Conservation (phyloP, 2,797 vertebrate genomes). For the Miichthys miiuy region DNA sequence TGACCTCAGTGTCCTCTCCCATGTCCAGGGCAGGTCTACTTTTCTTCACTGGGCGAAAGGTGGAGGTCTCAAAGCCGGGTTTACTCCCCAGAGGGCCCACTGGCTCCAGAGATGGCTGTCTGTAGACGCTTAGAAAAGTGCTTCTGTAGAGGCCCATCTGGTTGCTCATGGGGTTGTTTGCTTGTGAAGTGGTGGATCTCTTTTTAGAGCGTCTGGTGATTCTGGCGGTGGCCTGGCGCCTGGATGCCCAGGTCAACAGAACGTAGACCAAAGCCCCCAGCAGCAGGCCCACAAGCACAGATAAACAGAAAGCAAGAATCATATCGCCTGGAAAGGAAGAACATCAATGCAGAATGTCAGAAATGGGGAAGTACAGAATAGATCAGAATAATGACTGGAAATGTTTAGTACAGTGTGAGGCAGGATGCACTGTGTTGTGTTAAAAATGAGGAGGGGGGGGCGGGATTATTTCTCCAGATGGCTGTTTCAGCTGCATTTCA, state of each 20-base stretch:
- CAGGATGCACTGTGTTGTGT: constrained; percentile 26
- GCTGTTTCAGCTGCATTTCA: constrained; percentile 31
- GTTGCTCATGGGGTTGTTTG: constrained; percentile 65
- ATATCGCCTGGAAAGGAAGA: constrained; percentile 86
- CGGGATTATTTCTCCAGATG: constrained; percentile 39
- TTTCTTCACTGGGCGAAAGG: constrained; percentile 92
- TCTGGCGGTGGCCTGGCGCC: constrained; percentile 89
- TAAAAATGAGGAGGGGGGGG: constrained; percentile 36
- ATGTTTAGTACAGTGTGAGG: constrained; percentile 12
- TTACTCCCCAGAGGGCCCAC: constrained; percentile 93
- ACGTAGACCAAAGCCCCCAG: constrained; percentile 92
- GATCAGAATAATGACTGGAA: constrained; percentile 36
- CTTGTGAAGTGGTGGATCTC: constrained; percentile 73
- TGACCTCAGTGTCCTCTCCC: constrained; percentile 84
- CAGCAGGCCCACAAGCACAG: constrained; percentile 90
- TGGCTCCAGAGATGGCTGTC: constrained; percentile 92
- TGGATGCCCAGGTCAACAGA: constrained; percentile 90
- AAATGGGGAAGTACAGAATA: constrained; percentile 20
- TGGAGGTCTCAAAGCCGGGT: constrained; percentile 90
- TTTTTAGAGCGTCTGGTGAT: constrained; percentile 89
- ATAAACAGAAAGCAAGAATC: constrained; percentile 93
- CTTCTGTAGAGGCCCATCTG: constrained; percentile 92
- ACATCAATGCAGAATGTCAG: constrained; percentile 33
- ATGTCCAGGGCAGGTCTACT: constrained; percentile 81
- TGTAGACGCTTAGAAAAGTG: constrained; percentile 92